A percentile compares a stretch with the other conserved stretches of the same genome.
These are phyloP conservation scores for Datnioides undecimradiatus DNA, from an alignment of 2,113 vertebrate genomes.

Conservation along the genomic window DNA sequence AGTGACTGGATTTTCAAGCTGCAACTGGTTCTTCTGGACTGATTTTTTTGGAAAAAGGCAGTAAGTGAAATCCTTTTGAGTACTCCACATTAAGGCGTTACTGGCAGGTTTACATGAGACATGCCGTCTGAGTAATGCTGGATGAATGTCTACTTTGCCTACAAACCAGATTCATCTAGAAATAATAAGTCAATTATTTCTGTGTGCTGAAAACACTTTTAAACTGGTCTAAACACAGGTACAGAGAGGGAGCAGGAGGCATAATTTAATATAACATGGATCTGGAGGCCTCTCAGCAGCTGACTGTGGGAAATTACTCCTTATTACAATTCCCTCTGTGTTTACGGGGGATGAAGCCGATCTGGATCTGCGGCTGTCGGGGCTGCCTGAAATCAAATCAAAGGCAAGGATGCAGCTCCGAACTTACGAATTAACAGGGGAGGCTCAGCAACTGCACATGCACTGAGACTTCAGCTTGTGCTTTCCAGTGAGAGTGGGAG, in stretches of 20 bases:
- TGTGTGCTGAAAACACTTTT: too few relatives aligned
- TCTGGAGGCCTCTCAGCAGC: slow-evolving; percentile 7
- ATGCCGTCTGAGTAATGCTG: too few relatives aligned
- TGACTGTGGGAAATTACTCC: not conserved
- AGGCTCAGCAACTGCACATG: slow-evolving; percentile 14
- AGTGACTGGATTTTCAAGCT: too few relatives aligned
- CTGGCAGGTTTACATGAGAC: too few relatives aligned
- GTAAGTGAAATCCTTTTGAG: too few relatives aligned
- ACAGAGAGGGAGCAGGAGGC: not conserved
- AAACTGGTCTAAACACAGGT: not conserved
- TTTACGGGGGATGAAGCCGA: not conserved
- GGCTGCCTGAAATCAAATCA: not conserved
- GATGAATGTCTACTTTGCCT: too few relatives aligned
- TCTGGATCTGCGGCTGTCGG: not conserved
- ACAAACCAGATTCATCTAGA: too few relatives aligned
- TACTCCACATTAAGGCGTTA: too few relatives aligned
- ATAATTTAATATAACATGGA: slow-evolving; percentile 10
- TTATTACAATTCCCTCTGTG: not conserved
- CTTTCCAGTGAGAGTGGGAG: not conserved
- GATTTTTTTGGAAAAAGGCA: too few relatives aligned
- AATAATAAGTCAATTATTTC: too few relatives aligned
- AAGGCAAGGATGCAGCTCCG: not conserved
- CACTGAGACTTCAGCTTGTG: slow-evolving; percentile 17
- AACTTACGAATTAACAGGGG: not conserved
- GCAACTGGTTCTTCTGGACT: too few relatives aligned